Evolutionary conservation across 1,140 invertebrate species (phyloP).

Genomic region (Asobara japonica): DNA sequence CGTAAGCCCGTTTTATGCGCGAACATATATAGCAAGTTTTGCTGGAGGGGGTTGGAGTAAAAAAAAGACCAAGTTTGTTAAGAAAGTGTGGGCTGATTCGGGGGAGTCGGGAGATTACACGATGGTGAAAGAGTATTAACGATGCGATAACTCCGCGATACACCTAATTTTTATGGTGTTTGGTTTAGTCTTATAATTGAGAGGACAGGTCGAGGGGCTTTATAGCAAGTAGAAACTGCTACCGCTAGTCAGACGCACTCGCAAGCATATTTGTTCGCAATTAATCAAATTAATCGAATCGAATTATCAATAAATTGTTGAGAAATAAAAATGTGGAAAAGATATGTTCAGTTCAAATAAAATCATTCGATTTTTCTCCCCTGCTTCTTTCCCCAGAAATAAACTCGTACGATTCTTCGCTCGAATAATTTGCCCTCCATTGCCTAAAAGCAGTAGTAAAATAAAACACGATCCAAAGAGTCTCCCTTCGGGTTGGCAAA

Average conservation of each 20-base stretch:
- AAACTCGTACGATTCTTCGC: too few species aligned
- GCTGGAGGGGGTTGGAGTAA: neutral
- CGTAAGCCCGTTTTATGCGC: constrained; percentile 36
- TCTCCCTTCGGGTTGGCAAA: neutral
- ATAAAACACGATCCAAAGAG: neutral
- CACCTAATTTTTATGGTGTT: constrained; percentile 26
- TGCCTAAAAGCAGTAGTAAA: neutral
- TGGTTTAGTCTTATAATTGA: constrained; percentile 14
- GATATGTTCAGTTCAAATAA: too few species aligned
- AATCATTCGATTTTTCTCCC: too few species aligned
- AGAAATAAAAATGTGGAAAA: too few species aligned
- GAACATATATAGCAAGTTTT: neutral
- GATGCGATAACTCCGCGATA: constrained; percentile 38
- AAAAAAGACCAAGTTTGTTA: neutral
- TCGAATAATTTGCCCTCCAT: neutral
- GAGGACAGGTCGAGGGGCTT: neutral
- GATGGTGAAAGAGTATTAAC: constrained; percentile 23
- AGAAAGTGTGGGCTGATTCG: too few species aligned
- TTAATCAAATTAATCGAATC: neutral
- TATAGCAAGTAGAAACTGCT: neutral
- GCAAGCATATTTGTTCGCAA: neutral
- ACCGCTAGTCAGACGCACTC: neutral
- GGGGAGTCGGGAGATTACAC: neutral
- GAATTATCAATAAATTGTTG: too few species aligned
- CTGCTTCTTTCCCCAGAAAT: too few species aligned